Conservation (phyloP, 1,140 invertebrate species). For the Vanessa atalanta region DNA sequence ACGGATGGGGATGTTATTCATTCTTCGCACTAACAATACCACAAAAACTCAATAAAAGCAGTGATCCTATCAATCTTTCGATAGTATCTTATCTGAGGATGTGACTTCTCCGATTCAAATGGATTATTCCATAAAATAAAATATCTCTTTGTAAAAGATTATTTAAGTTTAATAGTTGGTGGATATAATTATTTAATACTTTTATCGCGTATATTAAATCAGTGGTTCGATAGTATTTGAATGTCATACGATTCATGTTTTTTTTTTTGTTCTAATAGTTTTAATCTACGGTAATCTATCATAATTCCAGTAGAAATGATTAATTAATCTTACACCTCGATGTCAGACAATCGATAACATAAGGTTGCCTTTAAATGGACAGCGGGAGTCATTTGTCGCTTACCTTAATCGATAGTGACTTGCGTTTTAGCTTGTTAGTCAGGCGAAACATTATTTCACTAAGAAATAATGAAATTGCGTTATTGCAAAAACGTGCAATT, state of each 20-base stretch:
- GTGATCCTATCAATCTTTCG: background rate
- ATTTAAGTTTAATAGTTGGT: background rate
- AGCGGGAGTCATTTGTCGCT: slow-evolving; percentile 12
- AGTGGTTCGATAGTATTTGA: background rate
- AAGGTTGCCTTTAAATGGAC: slow-evolving; percentile 12
- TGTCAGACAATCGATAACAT: background rate
- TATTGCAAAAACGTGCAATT: background rate
- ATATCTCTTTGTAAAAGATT: background rate
- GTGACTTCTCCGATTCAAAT: background rate
- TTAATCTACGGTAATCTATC: slow-evolving; percentile 1
- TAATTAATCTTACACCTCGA: slow-evolving; percentile 4
- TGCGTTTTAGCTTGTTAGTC: background rate
- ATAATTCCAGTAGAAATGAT: slow-evolving; percentile 15
- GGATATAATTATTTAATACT: no score
- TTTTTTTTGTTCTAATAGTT: background rate
- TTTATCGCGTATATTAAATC: no score
- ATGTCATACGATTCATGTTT: background rate
- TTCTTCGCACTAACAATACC: background rate
- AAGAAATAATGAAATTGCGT: background rate
- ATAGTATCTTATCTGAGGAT: background rate
- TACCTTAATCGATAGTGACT: slow-evolving; percentile 26
- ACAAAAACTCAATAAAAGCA: background rate
- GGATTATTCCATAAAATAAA: background rate
- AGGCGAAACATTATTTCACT: background rate
- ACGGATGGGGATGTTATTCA: slow-evolving; percentile 28